A percentile compares a stretch with the other conserved stretches of the same genome.
Conservation (phyloP, 2,797 vertebrate genomes). For the Limnodromus scolopaceus region DNA sequence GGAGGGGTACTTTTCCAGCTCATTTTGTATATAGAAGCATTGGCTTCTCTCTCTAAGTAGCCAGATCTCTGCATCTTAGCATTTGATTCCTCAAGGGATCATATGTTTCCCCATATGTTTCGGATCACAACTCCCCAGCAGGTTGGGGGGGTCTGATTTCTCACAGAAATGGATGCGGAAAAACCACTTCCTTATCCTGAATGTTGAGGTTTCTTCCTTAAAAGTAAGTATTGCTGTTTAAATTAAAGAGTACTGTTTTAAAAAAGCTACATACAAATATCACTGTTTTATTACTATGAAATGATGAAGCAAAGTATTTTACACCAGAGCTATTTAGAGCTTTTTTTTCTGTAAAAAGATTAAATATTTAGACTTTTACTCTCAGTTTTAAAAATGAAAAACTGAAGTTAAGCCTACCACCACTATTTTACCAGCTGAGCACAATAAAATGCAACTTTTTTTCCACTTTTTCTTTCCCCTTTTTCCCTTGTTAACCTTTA, state of each 20-base stretch:
- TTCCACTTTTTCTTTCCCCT: neutral
- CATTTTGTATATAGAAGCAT: neutral
- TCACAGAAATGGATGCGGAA: neutral
- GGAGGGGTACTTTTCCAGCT: neutral
- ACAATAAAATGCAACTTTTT: neutral
- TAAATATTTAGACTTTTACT: neutral
- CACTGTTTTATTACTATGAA: neutral
- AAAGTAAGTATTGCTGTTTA: neutral
- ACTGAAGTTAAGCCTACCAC: neutral
- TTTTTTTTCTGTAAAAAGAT: neutral
- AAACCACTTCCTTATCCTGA: neutral
- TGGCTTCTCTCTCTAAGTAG: neutral
- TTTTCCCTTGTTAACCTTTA: neutral
- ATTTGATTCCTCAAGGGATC: neutral
- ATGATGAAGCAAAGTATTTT: neutral
- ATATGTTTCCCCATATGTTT: neutral
- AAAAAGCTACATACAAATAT: neutral
- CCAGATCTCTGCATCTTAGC: neutral
- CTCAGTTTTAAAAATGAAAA: constrained; percentile 3
- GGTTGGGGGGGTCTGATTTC: neutral
- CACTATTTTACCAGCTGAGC: neutral
- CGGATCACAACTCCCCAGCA: neutral
- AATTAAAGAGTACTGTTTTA: neutral
- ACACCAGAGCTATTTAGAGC: neutral
- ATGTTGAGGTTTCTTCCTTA: neutral